Evolutionary conservation across 2,113 vertebrate genomes (phyloP).

Genomic region (Murina feae): DNA sequence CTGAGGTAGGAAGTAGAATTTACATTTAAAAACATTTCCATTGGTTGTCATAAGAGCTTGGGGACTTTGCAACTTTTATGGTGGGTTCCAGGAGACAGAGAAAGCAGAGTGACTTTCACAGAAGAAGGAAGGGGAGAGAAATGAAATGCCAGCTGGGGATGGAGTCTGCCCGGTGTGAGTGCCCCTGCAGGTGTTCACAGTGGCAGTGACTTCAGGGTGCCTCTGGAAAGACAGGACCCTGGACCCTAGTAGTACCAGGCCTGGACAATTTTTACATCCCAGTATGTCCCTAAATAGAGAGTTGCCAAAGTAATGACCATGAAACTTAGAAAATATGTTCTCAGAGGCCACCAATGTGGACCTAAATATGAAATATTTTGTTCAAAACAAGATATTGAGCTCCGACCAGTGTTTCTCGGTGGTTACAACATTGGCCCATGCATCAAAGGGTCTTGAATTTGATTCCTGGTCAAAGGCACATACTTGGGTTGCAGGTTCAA

Average conservation of each 20-base stretch:
- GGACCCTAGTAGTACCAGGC: background rate
- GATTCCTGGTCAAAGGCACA: too few species aligned
- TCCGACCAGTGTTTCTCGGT: too few species aligned
- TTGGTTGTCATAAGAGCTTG: background rate
- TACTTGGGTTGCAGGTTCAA: too few species aligned
- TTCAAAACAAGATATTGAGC: background rate
- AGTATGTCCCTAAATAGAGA: background rate
- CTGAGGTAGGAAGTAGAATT: background rate
- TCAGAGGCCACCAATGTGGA: background rate
- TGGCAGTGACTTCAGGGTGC: background rate
- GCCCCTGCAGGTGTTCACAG: background rate
- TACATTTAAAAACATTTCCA: background rate
- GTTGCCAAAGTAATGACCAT: background rate
- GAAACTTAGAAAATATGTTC: background rate
- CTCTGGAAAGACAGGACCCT: background rate
- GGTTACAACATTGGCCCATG: too few species aligned
- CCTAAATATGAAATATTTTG: background rate
- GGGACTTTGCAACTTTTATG: background rate
- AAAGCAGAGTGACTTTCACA: background rate
- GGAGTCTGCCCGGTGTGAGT: accelerated
- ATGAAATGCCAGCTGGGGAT: background rate
- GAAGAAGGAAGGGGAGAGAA: background rate
- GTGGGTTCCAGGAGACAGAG: background rate
- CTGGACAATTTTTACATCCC: background rate
- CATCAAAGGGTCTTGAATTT: too few species aligned